Evolutionary conservation across 1,140 invertebrate species (phyloP).

Genomic region (fruit fly (Drosophila melanogaster)): DNA sequence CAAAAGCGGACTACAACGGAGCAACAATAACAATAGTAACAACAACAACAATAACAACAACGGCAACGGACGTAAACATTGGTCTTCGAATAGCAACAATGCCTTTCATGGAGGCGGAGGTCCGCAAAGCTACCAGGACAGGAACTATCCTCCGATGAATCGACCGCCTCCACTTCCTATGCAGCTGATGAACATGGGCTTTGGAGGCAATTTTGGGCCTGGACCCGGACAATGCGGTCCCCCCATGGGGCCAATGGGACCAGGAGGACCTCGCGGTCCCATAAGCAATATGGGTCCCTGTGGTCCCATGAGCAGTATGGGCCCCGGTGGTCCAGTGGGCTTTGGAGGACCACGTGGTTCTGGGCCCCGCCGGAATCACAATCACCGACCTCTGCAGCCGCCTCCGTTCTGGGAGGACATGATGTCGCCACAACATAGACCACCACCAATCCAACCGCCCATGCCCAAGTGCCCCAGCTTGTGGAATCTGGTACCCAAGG

Average conservation of each 20-base stretch:
- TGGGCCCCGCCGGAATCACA: constrained; percentile 10
- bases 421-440: constrained; percentile 61
- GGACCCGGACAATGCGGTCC: constrained; percentile 50
- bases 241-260: constrained; percentile 33
- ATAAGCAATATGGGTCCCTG: constrained; percentile 21
- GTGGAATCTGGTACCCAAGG: constrained; percentile 69
- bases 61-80: constrained; percentile 31
- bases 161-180: constrained; percentile 65
- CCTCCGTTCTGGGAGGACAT: constrained; percentile 75
- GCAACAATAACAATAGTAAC: constrained; percentile 4
- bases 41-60: constrained; percentile 36
- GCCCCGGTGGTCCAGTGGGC: constrained; percentile 8
- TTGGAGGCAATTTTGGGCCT: constrained; percentile 47
- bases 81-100: constrained; percentile 24
- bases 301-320: constrained; percentile 2
- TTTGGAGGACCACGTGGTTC: constrained; percentile 18
- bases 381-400: constrained; percentile 58
- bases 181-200: constrained; percentile 52
- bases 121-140: constrained; percentile 16
- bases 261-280: constrained; percentile 7
- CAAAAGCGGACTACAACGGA: constrained; percentile 25
- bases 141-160: constrained; percentile 41
- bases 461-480: constrained; percentile 71
- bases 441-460: constrained; percentile 68
- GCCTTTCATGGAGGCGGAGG: constrained; percentile 3